A percentile compares a stretch with the other conserved stretches of the same genome.
phyloP scores from a whole-genome alignment of 2,797 vertebrate species.

The Eutrigla gurnardus region DNA sequence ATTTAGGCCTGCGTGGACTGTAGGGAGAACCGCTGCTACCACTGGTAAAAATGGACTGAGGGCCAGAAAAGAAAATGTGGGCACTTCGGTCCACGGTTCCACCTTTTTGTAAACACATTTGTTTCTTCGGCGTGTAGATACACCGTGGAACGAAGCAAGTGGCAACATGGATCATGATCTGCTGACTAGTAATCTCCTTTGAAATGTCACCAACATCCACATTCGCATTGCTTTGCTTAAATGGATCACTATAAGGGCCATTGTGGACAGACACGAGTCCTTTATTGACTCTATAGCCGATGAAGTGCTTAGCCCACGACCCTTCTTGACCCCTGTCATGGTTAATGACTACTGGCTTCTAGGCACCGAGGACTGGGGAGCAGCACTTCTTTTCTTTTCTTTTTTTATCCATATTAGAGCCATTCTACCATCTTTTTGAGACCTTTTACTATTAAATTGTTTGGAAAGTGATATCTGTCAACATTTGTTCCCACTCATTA shows the following conservation, averaged over 20 bases:
- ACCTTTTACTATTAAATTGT: not conserved
- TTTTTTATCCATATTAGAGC: constrained; percentile 7
- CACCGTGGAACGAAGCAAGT: constrained; percentile 15
- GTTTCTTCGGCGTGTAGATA: not conserved
- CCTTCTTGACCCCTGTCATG: constrained; percentile 84
- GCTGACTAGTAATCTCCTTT: constrained; percentile 48
- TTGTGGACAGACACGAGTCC: constrained; percentile 79
- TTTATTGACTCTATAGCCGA: constrained; percentile 81
- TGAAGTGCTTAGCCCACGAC: constrained; percentile 83
- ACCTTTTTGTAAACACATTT: constrained; percentile 31
- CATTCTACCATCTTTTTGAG: not conserved
- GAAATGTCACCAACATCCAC: constrained; percentile 42
- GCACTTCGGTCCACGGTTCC: constrained; percentile 19
- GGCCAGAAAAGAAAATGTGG: constrained; percentile 25
- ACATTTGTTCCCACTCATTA: not conserved
- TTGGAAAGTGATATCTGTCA: constrained; percentile 17
- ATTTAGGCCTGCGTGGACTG: constrained; percentile 68
- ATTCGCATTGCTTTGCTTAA: constrained; percentile 46
- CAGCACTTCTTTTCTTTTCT: constrained; percentile 17
- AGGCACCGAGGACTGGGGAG: constrained; percentile 44
- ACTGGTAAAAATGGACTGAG: constrained; percentile 41
- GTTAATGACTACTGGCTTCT: constrained; percentile 77
- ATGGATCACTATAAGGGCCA: constrained; percentile 71
- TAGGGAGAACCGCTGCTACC: constrained; percentile 54
- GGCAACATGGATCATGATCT: constrained; percentile 50